A percentile compares a stretch with the other conserved stretches of the same genome.
phyloP scores from a whole-genome alignment of 2,888 invertebrate species.

The Drosophila infuscata region DNA sequence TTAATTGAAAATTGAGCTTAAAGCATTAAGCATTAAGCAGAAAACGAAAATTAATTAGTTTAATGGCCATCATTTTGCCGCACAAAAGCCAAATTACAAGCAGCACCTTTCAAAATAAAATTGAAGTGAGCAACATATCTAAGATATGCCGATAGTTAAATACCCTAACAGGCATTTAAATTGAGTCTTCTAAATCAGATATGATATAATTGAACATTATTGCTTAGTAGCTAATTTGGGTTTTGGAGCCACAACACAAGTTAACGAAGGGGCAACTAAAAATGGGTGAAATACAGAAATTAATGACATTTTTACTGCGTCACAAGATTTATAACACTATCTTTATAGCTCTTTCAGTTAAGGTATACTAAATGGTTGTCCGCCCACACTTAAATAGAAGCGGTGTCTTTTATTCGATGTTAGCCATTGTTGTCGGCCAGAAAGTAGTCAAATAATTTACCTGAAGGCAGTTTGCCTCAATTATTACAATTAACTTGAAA shows the following conservation, averaged over 20 bases:
- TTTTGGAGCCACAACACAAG: background rate
- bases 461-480: constrained; percentile 21
- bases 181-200: background rate
- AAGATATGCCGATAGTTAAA: background rate
- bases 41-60: constrained; percentile 69
- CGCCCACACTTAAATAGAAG: background rate
- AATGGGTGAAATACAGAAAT: background rate
- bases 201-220: background rate
- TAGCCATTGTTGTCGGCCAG: constrained; percentile 13
- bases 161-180: background rate
- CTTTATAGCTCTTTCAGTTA: background rate
- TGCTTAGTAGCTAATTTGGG: background rate
- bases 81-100: constrained; percentile 37
- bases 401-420: background rate
- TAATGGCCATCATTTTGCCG: constrained; percentile 68
- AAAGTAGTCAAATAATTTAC: constrained; percentile 45
- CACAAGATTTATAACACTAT: background rate
- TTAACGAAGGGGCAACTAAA: background rate
- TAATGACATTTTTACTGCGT: background rate
- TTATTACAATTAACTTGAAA: constrained; percentile 51
- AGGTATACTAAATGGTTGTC: background rate
- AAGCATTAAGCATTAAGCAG: constrained; percentile 39
- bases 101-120: constrained; percentile 34
- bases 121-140: too few relatives aligned
- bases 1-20: constrained; percentile 68